Evolutionary conservation across 2,888 invertebrate species (phyloP).

Genomic region (Anarsia innoxiella): DNA sequence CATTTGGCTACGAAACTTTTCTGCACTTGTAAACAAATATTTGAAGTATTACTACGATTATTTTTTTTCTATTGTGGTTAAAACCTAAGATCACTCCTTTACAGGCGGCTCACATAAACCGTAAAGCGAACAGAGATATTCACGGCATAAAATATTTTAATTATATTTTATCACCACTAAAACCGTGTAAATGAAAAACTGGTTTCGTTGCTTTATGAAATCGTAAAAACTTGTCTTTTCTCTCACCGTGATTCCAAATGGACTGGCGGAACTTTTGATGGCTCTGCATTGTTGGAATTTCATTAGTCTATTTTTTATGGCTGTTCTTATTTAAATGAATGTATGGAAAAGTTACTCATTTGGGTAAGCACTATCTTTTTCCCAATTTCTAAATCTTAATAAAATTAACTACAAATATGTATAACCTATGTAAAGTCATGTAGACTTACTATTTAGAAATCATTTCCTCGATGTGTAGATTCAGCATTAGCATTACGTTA

Average conservation of each 20-base stretch:
- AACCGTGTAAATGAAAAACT: constrained; percentile 74
- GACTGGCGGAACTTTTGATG: constrained; percentile 49
- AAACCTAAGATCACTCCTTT: constrained; percentile 40
- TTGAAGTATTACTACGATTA: neutral
- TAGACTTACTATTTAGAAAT: too few species aligned
- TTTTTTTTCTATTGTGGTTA: constrained; percentile 24
- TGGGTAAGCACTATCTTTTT: neutral
- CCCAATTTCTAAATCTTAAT: neutral
- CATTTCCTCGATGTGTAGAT: too few species aligned
- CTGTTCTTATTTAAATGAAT: constrained; percentile 24
- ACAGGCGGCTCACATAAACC: constrained; percentile 46
- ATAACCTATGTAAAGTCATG: too few species aligned
- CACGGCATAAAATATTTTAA: constrained; percentile 72
- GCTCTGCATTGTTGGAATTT: constrained; percentile 61
- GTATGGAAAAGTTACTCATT: constrained; percentile 16
- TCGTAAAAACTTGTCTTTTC: constrained; percentile 70
- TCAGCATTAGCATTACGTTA: too few species aligned
- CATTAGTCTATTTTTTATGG: constrained; percentile 44
- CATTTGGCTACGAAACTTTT: too few species aligned
- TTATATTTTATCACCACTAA: constrained; percentile 74
- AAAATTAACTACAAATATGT: too few species aligned
- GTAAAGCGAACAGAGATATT: constrained; percentile 63
- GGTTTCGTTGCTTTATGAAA: constrained; percentile 66
- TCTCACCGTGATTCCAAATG: constrained; percentile 32
- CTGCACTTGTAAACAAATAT: neutral